Percentiles rank a stretch among this genome's conserved stretches.
phyloP scores from a whole-genome alignment of 37 sponge, comb jelly and placozoan genomes.

The Amphimedon queenslandica region DNA sequence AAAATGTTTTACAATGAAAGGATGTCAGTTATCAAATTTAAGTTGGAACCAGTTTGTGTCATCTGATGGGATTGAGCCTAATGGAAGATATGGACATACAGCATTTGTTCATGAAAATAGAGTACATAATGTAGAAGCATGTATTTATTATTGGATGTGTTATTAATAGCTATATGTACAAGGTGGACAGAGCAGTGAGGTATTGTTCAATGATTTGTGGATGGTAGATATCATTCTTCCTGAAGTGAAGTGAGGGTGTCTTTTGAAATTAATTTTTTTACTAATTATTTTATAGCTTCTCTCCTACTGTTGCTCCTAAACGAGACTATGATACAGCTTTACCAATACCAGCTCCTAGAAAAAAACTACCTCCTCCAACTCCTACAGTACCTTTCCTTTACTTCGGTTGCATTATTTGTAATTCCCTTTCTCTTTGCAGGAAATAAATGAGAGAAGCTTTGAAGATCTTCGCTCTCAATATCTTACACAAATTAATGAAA shows the following conservation, averaged over 20 bases:
- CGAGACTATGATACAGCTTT: constrained; percentile 18
- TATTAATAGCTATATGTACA: constrained; percentile 43
- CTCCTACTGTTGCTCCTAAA: constrained; percentile 42
- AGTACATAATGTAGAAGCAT: neutral
- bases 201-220: constrained; percentile 59
- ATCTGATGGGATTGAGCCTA: too few relatives aligned
- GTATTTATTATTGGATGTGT: too few relatives aligned
- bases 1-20: too few relatives aligned
- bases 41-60: too few relatives aligned
- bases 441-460: neutral
- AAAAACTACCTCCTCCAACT: constrained; percentile 21
- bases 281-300: constrained; percentile 8
- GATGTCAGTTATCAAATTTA: too few relatives aligned
- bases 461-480: constrained; percentile 36
- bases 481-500: constrained; percentile 45
- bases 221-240: constrained; percentile 8
- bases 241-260: neutral
- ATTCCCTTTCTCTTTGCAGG: neutral
- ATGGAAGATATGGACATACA: neutral
- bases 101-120: neutral
- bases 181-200: constrained; percentile 53
- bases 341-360: constrained; percentile 62
- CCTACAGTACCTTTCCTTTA: constrained; percentile 16
- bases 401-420: neutral
- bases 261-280: neutral